A percentile compares a stretch with the other conserved stretches of the same genome.
These are phyloP conservation scores for Papilio polyxenes DNA, from an alignment of 1,140 invertebrate species.

Conservation along the genomic window DNA sequence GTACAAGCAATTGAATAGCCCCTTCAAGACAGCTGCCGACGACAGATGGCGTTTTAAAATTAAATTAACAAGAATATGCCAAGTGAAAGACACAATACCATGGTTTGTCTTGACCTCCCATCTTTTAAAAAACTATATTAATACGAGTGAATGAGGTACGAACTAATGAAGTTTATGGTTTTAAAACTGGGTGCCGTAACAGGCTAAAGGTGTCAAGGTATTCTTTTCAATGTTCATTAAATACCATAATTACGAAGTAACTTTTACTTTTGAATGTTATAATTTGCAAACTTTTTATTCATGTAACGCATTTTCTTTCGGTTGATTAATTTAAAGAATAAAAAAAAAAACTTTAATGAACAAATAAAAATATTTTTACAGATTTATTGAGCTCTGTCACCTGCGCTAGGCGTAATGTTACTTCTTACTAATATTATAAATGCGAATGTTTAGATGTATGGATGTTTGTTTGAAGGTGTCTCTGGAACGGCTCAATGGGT, in stretches of 20 bases:
- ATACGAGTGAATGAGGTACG: constrained; percentile 38
- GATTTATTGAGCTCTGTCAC: too few species aligned
- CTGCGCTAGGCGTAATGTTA: too few species aligned
- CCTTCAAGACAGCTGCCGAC: constrained; percentile 44
- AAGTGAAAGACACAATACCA: constrained; percentile 49
- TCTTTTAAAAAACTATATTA: constrained; percentile 28
- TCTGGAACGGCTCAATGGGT: too few species aligned
- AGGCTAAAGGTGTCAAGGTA: background rate
- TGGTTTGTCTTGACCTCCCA: constrained; percentile 46
- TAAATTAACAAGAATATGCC: constrained; percentile 64
- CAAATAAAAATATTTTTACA: too few species aligned
- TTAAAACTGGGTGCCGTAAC: constrained; percentile 24
- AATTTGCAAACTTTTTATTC: background rate
- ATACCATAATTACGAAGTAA: background rate
- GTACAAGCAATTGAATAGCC: constrained; percentile 51
- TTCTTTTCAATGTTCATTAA: background rate
- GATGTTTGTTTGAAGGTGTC: too few species aligned
- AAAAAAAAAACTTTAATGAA: too few species aligned
- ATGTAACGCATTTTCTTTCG: too few species aligned
- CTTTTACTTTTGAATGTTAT: too few species aligned
- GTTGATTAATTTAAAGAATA: too few species aligned
- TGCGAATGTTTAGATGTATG: too few species aligned
- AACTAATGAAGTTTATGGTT: constrained; percentile 40
- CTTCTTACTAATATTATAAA: too few species aligned
- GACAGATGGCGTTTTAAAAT: constrained; percentile 65